These are phyloP conservation scores for Physella acuta DNA, from an alignment of 1,140 invertebrate species.

Conservation along the genomic window DNA sequence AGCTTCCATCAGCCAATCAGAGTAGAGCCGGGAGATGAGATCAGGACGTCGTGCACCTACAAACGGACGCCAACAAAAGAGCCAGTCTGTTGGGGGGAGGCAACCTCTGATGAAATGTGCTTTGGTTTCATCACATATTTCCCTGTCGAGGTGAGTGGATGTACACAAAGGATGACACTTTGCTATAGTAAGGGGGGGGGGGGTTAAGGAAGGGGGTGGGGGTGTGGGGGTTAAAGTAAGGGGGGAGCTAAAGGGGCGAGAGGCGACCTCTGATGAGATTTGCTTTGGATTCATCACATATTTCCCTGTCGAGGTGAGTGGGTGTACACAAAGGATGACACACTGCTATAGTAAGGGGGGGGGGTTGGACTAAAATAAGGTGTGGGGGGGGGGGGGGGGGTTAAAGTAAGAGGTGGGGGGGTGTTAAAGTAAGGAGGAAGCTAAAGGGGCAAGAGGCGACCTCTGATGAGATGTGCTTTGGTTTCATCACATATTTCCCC, in stretches of 20 bases:
- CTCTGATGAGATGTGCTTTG: conserved; percentile 40
- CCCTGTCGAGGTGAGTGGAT: conserved; percentile 30
- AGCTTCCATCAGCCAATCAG: conserved; percentile 21
- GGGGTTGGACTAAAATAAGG: no score
- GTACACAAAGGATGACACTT: no score
- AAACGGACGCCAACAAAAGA: conserved; percentile 10
- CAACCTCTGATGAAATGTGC: conserved; percentile 41
- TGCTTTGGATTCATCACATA: conserved; percentile 41
- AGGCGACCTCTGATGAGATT: no score
- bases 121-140: conserved; percentile 40
- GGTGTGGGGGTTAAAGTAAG: neutral
- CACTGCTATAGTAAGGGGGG: no score
- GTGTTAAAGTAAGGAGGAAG: neutral
- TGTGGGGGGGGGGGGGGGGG: no score
- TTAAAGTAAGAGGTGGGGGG: neutral
- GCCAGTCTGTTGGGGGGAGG: conserved; percentile 33
- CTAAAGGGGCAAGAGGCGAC: conserved; percentile 36
- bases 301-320: conserved; percentile 32
- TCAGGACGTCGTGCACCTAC: conserved; percentile 33
- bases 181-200: neutral
- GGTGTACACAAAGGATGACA: no score
- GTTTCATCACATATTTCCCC: conserved; percentile 40
- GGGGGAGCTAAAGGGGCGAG: no score
- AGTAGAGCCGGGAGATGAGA: conserved; percentile 34
- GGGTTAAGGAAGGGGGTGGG: neutral